Conservation (phyloP, 23 tunicate species). For the Styela plicata region DNA sequence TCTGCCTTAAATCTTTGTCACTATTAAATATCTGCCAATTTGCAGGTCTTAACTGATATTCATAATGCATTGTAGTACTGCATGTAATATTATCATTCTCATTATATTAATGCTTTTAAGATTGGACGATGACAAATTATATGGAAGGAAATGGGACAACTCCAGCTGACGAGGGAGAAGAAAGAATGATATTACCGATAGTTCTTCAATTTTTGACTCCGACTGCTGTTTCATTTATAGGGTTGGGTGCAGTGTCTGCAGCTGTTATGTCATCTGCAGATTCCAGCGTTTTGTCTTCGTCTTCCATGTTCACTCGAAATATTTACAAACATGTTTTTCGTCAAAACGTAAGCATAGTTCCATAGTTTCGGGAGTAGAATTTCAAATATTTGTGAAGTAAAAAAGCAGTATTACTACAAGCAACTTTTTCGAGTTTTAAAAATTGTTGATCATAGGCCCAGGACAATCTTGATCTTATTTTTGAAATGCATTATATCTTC, state of each 20-base stretch:
- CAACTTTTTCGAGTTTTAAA: background rate
- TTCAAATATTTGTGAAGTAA: background rate
- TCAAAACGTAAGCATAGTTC: slow-evolving; percentile 41
- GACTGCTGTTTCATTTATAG: slow-evolving; percentile 68
- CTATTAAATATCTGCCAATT: no score
- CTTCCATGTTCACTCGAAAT: slow-evolving; percentile 87
- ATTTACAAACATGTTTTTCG: slow-evolving; percentile 57
- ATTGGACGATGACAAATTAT: slow-evolving; percentile 67
- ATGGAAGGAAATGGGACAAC: slow-evolving; percentile 15
- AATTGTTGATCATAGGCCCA: background rate
- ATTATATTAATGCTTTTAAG: no score
- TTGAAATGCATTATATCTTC: no score
- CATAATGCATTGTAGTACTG: no score
- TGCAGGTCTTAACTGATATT: no score
- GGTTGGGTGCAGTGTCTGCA: slow-evolving; percentile 91
- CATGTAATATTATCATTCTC: no score
- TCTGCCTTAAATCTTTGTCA: no score
- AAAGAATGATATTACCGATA: slow-evolving; percentile 69
- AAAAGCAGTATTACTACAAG: background rate
- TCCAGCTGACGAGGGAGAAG: slow-evolving; percentile 37
- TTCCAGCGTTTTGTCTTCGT: slow-evolving; percentile 74
- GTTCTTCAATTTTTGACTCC: slow-evolving; percentile 80
- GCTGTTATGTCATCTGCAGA: slow-evolving; percentile 99
- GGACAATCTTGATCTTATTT: background rate
- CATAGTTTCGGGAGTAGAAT: background rate